Base-by-base conservation (phyloP, 2,113 vertebrate genomes). In the Oryzias woworae region DNA sequence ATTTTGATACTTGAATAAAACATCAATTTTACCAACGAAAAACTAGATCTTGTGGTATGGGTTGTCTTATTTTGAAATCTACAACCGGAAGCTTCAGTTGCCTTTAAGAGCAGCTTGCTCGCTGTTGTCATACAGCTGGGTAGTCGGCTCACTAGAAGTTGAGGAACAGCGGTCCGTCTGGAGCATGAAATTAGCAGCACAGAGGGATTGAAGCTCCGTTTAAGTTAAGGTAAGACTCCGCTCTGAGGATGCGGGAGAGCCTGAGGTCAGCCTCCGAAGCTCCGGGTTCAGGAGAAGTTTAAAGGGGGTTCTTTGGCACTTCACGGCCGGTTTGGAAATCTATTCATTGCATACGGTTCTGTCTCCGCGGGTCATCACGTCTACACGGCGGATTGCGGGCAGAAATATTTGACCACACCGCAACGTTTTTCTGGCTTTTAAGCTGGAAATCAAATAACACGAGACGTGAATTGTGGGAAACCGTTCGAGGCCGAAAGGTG, bases 171-270 rank as follows among this genome's bases (percentile, higher is more conserved):
- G 82, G 45, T n/a, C 48, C 79, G 72, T 80, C 58, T 53, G 60
- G 66, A 71, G 54, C 53, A 53, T 78, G 70, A 68, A 18, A 77
- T 61, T 71, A 17, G 68, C 69, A 64, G 84, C 69, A 28, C 31
- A 81, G 86, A 87, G 77, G 71, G 70, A 5, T 56, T 57, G 67
- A 68, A 79, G 79, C 73, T 54, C 60, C 82, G 14, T 62, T 43
- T 20, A 71, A 72, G 48, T 71, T 51, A 58, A 88, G 87, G 89
- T 90, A 85, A 76, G 44, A 71, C 66, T 17, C 1, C n/a, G 0
- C 20, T 16, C 2, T 0, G 45, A 53, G 1, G 14, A 2, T 3
- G 45, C 59, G 0, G 51, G 23, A 4, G 10, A 28, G 23, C 36
- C 8, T 2, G 36, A 36, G 36, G 36, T 36, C 36, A 8, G 8